Conservation (phyloP, 2,113 vertebrate genomes). For the Plestiodon gilberti region DNA sequence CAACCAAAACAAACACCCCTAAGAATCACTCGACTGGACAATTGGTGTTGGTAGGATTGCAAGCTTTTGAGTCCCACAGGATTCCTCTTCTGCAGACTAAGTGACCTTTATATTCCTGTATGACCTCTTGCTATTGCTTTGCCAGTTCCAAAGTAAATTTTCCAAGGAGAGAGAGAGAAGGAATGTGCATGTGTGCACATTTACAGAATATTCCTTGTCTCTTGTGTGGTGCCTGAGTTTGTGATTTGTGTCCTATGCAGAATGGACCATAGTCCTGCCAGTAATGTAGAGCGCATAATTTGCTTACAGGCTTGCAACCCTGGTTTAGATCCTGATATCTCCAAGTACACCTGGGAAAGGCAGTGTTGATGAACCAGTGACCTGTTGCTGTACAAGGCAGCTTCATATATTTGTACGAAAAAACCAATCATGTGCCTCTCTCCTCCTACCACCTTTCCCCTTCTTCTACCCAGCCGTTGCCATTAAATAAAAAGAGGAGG, state of each 20-base stretch:
- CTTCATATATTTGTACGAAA: not conserved
- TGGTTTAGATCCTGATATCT: no score
- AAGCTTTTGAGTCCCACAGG: not conserved
- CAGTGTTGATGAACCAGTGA: no score
- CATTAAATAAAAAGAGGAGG: no score
- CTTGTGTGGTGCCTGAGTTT: not conserved
- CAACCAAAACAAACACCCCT: no score
- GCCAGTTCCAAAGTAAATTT: not conserved
- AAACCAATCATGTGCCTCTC: not conserved
- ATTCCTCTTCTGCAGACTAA: not conserved
- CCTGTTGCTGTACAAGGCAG: no score
- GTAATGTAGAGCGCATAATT: no score
- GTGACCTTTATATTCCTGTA: not conserved
- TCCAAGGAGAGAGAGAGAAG: not conserved
- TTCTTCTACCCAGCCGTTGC: not conserved
- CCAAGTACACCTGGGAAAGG: no score
- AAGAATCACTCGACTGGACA: not conserved
- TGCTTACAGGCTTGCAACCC: no score
- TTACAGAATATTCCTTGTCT: not conserved
- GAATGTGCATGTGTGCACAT: not conserved
- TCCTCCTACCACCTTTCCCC: no score
- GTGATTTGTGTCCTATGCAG: not conserved
- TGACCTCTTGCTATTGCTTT: not conserved
- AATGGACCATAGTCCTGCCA: not conserved
- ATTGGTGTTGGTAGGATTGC: not conserved